phyloP scores from a whole-genome alignment of 2,113 vertebrate species.

The Phoxinus phoxinus region DNA sequence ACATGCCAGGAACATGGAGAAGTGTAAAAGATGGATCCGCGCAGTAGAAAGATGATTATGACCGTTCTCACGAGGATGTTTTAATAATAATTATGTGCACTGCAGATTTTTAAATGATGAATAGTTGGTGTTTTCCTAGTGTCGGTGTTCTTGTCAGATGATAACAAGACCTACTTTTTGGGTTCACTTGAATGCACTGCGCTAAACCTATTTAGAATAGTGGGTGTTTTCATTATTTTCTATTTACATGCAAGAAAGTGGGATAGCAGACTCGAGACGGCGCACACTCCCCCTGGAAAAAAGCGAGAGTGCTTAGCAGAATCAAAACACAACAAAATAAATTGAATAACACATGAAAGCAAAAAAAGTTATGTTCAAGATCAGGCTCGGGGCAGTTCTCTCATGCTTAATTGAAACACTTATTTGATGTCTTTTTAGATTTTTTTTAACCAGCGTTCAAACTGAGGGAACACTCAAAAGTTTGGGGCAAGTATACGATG shows the following conservation, averaged over 20 bases:
- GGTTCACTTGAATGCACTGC: background rate
- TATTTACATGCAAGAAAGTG: slow-evolving; percentile 22
- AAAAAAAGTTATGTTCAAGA: background rate
- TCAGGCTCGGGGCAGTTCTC: background rate
- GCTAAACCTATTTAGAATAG: background rate
- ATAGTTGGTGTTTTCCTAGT: slow-evolving; percentile 18
- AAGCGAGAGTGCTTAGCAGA: background rate
- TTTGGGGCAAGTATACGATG: background rate
- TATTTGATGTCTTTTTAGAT: background rate
- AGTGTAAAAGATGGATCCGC: background rate
- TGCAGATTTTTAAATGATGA: slow-evolving; percentile 34
- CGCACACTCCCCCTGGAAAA: background rate
- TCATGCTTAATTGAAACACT: background rate
- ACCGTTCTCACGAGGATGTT: slow-evolving; percentile 17
- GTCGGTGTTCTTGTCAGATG: background rate
- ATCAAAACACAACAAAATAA: slow-evolving; percentile 25
- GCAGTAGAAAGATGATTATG: slow-evolving; percentile 9
- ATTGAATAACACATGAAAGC: slow-evolving; percentile 30
- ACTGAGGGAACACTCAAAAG: background rate
- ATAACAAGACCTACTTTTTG: slow-evolving; percentile 4
- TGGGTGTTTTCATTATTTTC: background rate
- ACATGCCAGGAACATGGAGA: slow-evolving; percentile 62
- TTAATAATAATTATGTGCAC: slow-evolving; percentile 7
- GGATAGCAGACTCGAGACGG: background rate
- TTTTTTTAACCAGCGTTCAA: background rate